Conservation (phyloP, 37 sponge, comb jelly and placozoan genomes). For the Tethya wilhelma region DNA sequence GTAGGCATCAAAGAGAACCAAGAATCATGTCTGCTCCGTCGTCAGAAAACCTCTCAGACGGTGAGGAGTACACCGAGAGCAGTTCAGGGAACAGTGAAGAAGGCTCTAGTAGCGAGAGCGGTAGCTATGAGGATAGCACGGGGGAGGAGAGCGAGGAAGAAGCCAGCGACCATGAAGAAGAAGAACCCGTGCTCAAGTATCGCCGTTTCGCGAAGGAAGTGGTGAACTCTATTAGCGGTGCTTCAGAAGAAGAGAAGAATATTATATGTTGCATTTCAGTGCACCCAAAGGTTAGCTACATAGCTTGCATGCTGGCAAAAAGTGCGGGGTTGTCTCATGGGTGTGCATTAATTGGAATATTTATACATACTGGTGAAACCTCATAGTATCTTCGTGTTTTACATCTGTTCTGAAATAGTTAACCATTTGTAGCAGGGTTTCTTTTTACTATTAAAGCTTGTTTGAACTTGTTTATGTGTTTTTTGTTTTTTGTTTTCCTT, state of each 20-base stretch:
- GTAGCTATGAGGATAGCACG: not conserved
- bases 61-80: too few species aligned
- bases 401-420: too few species aligned
- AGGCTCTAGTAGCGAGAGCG: not conserved
- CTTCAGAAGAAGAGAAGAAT: not conserved
- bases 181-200: slow-evolving; percentile 88
- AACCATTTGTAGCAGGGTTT: too few species aligned
- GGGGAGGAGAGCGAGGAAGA: slow-evolving; percentile 1
- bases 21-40: too few species aligned
- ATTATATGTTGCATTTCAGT: slow-evolving; percentile 83
- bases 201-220: slow-evolving; percentile 78
- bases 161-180: slow-evolving; percentile 41
- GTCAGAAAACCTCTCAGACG: too few species aligned
- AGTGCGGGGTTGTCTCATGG: not conserved
- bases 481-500: too few species aligned
- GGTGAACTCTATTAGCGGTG: slow-evolving; percentile 42
- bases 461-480: too few species aligned
- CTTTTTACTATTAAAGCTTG: too few species aligned
- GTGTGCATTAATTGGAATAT: slow-evolving; percentile 15
- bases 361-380: too few species aligned
- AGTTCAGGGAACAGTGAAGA: slow-evolving; percentile 9
- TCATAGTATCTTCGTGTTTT: too few species aligned
- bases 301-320: not conserved
- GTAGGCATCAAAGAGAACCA: too few species aligned
- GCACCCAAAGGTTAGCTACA: slow-evolving; percentile 70